Evolutionary conservation across 1,140 invertebrate species (phyloP), one percentile per base, ranked within the genome.

Genomic region (Drosophila athabasca): DNA sequence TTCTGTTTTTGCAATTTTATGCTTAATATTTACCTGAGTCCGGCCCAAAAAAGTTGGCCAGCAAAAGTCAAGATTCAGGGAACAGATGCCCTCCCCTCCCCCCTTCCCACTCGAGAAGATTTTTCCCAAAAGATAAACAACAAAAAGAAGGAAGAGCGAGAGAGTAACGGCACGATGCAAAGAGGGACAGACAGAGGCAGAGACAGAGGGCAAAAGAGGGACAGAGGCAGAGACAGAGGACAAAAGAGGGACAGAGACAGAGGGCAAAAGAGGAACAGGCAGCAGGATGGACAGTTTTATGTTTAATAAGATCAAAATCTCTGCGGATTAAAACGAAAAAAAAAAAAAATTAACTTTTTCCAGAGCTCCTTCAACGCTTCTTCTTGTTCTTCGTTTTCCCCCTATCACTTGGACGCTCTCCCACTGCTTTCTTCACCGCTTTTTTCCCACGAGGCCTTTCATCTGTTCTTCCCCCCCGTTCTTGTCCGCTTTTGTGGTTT

Each of bases 301-400:
- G 81, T 75, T 87, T 87, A 88, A 87, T 77, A 79, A 83, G 83
- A 87, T 87, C 85, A 82, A 87, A 87, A 87, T 87, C 82, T 87
- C 83, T 62, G 70, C 71, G 82, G 82, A 87, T 87, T 88, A 87
- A 59, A 82, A 87, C 82, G n/a, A 39, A 39, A 39, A 13, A 1
- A 13, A 76, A 59, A 82, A 87, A 87, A 39, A 11, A 35, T 35
- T 9, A 13, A 39, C 35, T 84, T 88, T 87, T 87, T 88, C 79
- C 5, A 0, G 24, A 26, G 24, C 24, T 5, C 24, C 24, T 26
- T 5, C 24, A 4, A 0, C 24, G 5, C 24, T 5, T 26, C 24
- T 26, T 26, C 31, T 8, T 9, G 31, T 9, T 19, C 17, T 19
- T 19, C 31, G 3, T 13, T 11, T 39, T 35, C 24, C 26, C 48